Base-by-base conservation (phyloP, 1,140 invertebrate species). In the Euwallacea similis region DNA sequence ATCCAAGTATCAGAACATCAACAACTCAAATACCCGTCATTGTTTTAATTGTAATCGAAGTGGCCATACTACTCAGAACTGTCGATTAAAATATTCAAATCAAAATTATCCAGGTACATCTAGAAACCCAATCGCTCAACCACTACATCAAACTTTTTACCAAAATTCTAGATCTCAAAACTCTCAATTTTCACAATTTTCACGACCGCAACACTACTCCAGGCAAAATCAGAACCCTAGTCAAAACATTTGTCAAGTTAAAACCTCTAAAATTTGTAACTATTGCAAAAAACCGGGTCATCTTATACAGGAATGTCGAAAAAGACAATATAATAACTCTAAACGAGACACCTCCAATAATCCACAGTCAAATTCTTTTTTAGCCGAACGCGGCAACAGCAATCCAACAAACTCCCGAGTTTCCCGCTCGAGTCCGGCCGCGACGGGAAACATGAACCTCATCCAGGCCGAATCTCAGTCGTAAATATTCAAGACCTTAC, bases 281-380 rank as follows among this genome's bases (percentile, higher is more conserved):
- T 58, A 73, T 44, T 76, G 73, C 72, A 65, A 72, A 56, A 75
- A 73, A 54, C 42, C 13, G 43, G 69, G 71, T n/a, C 75, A 76
- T 60, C 9, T 68, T 47, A 62, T 69, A 16, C 13, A 62, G 13
- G 44, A 69, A 44, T 69, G 67, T 47, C 42, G 67, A 11, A 69
- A 69, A 50, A 50, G 67, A 42, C 43, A 68, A 42, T 68, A 68
- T 42, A 68, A 68, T 59, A 68, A 68, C 59, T 21, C 33, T 16
- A 68, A 56, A 58, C 41, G 54, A 56, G 50, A 50, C 10, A 33
- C 33, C 21, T 21, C 42, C 11, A 58, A 33, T 46, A 68, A 68
- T 59, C 11, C 13, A 11, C 61, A 13, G 13, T 47, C 61, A 63
- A 21, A 63, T n/a, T n/a, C n/a, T 13, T 56, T 63, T 63, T 63